These are phyloP conservation scores for Bembecia ichneumoniformis DNA, from an alignment of 2,888 invertebrate genomes.

Conservation along the genomic window DNA sequence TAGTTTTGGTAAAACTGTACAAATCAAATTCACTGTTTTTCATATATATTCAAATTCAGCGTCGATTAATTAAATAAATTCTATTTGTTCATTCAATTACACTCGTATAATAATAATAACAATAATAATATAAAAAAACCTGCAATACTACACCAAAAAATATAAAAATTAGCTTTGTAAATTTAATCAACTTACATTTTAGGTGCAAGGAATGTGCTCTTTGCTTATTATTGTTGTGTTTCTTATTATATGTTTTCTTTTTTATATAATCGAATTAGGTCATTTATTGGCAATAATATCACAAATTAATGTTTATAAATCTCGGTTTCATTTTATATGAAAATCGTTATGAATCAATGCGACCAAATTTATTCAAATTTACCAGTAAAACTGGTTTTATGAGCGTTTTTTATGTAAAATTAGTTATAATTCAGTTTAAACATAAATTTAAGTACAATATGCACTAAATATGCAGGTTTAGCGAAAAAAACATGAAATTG, in stretches of 20 bases:
- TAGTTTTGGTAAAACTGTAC: too few species aligned
- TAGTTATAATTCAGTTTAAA: too few species aligned
- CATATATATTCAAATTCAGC: too few species aligned
- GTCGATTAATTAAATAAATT: too few species aligned
- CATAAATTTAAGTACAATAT: too few species aligned
- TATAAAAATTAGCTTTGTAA: constrained; percentile 48
- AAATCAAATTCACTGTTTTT: too few species aligned
- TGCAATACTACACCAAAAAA: constrained; percentile 42
- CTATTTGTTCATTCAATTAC: constrained; percentile 3
- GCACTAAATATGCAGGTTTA: too few species aligned
- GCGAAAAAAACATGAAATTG: too few species aligned
- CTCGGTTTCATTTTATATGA: not conserved
- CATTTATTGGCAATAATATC: constrained; percentile 57
- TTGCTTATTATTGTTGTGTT: not conserved
- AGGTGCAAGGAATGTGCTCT: constrained; percentile 51
- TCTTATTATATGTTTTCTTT: not conserved
- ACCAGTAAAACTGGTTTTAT: too few species aligned
- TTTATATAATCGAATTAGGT: constrained; percentile 17
- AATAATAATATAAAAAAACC: constrained; percentile 30
- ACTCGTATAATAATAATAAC: constrained; percentile 1
- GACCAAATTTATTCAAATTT: too few species aligned
- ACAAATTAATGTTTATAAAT: constrained; percentile 53
- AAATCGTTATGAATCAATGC: too few species aligned
- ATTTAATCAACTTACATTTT: constrained; percentile 50
- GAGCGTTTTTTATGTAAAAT: too few species aligned